A percentile compares a stretch with the other conserved stretches of the same genome.
Conservation (phyloP, 2,113 vertebrate genomes). For the Raja brachyura region DNA sequence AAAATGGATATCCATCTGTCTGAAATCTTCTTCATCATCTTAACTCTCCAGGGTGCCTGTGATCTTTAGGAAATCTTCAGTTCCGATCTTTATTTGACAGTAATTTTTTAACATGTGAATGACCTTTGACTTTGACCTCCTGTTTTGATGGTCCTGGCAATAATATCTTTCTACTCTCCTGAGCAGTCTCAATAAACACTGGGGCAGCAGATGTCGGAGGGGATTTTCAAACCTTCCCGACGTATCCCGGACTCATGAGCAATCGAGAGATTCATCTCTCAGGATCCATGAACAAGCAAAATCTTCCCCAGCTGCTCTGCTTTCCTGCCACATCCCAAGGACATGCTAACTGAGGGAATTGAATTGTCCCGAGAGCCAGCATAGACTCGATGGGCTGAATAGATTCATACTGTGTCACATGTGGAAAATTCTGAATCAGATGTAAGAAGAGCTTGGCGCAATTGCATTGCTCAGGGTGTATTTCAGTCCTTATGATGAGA, state of each 20-base stretch:
- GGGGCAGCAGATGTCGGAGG: too few relatives aligned
- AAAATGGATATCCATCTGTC: background rate
- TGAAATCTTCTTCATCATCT: background rate
- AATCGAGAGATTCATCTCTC: background rate
- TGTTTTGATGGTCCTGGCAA: background rate
- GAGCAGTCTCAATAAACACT: too few relatives aligned
- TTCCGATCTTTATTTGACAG: background rate
- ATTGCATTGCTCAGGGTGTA: too few relatives aligned
- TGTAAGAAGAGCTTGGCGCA: too few relatives aligned
- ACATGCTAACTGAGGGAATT: background rate
- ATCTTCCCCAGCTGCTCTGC: too few relatives aligned
- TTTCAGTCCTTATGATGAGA: too few relatives aligned
- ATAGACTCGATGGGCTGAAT: too few relatives aligned
- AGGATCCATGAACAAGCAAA: background rate
- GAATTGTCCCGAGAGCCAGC: too few relatives aligned
- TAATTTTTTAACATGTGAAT: background rate
- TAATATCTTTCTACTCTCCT: background rate
- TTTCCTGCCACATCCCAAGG: background rate
- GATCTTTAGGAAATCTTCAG: slow-evolving; percentile 8
- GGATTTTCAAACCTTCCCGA: background rate
- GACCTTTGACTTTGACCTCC: background rate
- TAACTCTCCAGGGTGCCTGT: background rate
- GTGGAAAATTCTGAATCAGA: too few relatives aligned
- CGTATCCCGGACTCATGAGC: background rate
- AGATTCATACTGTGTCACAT: too few relatives aligned